A percentile compares a stretch with the other conserved stretches of the same genome.
Conservation (phyloP, 2,797 vertebrate genomes). For the Cossypha polioptera region DNA sequence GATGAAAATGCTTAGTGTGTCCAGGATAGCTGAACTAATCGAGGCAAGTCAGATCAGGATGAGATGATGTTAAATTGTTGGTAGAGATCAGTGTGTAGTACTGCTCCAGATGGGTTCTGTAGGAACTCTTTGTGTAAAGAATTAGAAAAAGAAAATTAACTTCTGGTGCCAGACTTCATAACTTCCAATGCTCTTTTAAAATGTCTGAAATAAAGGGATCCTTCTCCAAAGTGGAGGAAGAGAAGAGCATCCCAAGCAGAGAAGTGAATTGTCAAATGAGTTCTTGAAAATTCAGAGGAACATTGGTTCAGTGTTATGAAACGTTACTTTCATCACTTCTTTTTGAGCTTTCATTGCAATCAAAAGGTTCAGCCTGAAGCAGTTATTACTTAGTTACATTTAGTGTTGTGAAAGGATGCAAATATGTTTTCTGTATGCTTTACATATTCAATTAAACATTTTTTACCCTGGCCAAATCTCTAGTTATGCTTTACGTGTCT, state of each 20-base stretch:
- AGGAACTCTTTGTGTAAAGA: neutral
- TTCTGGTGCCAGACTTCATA: neutral
- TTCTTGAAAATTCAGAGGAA: neutral
- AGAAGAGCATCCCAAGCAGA: neutral
- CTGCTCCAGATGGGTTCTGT: neutral
- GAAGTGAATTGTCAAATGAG: neutral
- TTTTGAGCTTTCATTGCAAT: neutral
- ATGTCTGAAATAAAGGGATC: neutral
- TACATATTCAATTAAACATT: neutral
- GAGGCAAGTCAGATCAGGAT: neutral
- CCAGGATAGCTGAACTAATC: neutral
- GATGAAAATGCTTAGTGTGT: neutral
- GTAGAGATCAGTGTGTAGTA: neutral
- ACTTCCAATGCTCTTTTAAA: neutral
- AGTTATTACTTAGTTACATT: neutral
- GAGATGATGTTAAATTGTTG: neutral
- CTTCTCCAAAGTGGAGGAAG: neutral
- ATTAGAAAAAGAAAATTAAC: neutral
- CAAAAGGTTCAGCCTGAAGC: neutral
- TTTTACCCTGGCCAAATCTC: neutral
- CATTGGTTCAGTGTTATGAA: rapidly evolving
- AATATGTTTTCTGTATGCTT: neutral
- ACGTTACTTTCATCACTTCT: neutral
- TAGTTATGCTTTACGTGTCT: neutral
- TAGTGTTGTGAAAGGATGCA: constrained; percentile 23